A percentile compares a stretch with the other conserved stretches of the same genome.
Evolutionary conservation across 2,113 vertebrate species (phyloP).

Genomic region (Syngnathus scovelli): DNA sequence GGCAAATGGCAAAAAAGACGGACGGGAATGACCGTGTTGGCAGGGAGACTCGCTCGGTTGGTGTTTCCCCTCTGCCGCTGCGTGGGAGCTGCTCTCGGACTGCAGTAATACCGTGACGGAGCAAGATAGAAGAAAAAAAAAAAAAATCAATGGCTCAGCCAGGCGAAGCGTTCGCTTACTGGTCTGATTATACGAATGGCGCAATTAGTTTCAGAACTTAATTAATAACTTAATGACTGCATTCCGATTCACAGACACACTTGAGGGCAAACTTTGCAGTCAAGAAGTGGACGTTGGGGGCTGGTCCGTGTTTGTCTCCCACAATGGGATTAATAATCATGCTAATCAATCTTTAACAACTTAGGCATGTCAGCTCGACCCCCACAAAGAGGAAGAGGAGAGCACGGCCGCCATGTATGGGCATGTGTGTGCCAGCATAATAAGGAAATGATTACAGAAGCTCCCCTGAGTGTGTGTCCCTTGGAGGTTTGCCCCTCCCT

Average conservation of each 20-base stretch:
- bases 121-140: neutral
- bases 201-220: too few relatives aligned
- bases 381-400: neutral
- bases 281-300: neutral
- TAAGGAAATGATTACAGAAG: slow-evolving; percentile 15
- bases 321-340: neutral
- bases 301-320: neutral
- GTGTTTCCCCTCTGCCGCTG: slow-evolving; percentile 46
- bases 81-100: slow-evolving; percentile 19
- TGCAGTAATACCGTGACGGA: neutral
- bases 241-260: too few relatives aligned
- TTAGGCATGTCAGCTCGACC: neutral
- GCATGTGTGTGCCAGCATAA: slow-evolving; percentile 16
- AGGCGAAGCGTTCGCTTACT: too few relatives aligned
- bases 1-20: slow-evolving; percentile 30
- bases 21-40: slow-evolving; percentile 10
- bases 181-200: too few relatives aligned
- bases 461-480: neutral
- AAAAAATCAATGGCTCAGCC: too few relatives aligned
- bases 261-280: neutral
- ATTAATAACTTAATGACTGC: too few relatives aligned
- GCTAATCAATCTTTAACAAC: neutral
- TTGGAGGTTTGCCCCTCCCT: neutral
- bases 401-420: slow-evolving; percentile 29
- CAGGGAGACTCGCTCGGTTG: slow-evolving; percentile 14